These are phyloP conservation scores for Uromys caudimaculatus DNA, from an alignment of 2,797 vertebrate species.

Conservation along the genomic window DNA sequence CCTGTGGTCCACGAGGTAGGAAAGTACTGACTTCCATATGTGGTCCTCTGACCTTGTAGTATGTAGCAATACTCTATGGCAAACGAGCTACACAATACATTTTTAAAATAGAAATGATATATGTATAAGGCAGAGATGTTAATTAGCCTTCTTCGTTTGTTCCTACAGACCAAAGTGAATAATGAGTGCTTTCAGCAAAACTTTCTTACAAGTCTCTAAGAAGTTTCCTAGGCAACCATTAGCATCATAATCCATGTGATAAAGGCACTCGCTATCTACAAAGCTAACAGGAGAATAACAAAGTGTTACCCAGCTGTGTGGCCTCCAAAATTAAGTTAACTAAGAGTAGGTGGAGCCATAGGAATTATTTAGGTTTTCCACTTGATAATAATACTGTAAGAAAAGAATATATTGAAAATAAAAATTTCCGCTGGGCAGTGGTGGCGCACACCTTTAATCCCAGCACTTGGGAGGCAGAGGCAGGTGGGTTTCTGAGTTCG, in stretches of 20 bases:
- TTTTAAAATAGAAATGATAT: not conserved
- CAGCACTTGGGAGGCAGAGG: not conserved
- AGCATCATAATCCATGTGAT: not conserved
- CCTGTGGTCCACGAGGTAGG: not conserved
- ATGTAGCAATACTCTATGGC: not conserved
- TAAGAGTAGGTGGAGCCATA: not conserved
- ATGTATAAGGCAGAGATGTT: not conserved
- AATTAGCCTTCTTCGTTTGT: not conserved
- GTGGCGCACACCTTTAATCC: not conserved
- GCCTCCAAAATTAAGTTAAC: not conserved
- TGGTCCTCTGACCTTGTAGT: not conserved
- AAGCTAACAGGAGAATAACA: not conserved
- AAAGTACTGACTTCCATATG: not conserved
- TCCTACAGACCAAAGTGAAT: not conserved
- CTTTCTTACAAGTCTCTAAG: not conserved
- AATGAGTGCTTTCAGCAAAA: not conserved
- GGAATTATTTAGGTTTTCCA: not conserved
- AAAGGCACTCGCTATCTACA: not conserved
- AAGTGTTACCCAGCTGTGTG: not conserved
- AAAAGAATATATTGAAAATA: not conserved
- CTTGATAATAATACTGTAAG: not conserved
- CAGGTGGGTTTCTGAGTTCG: not conserved
- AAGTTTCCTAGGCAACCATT: slow-evolving; percentile 15
- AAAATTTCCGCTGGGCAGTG: not conserved
- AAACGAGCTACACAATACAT: not conserved